Evolutionary conservation across 2,113 vertebrate genomes (phyloP), one percentile per base, ranked within the genome.

Genomic region (Pungitius pungitius): DNA sequence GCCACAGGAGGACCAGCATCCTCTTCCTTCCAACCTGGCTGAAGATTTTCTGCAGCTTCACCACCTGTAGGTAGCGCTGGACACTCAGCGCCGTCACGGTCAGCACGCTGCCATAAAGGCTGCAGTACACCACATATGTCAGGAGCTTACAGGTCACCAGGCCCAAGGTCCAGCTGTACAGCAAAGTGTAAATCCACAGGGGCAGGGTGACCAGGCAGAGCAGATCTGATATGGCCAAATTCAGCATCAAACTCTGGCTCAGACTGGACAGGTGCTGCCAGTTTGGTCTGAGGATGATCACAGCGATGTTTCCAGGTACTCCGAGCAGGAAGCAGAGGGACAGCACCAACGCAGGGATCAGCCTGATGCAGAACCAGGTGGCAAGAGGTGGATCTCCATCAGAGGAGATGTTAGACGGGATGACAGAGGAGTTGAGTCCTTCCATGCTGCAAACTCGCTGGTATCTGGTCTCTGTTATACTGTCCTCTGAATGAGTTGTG

Each of bases 161-260:
- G 11, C 75, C 43, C 1, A 78, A 4, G 37, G 30, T 76, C 78
- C 77, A 86, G 47, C 22, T 6, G 6, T 49, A 17, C 45, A 84
- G 11, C 0, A 68, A 6, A 20, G 1, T 8, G 11, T 88, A 82
- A 69, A 80, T 80, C 78, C 75, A 72, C 18, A 77, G 11, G 6
- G 86, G 78, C 43, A 79, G 52, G 11, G 68, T 51, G 30, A 82
- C 20, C 42, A 75, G 47, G 26, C 69, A 69, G 7, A 85, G 58
- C 8, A 84, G 66, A 20, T 84, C 87, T 24, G 76, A 84, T 2
- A 77, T 1, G 22, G 73, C 66, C 66, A 86, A 42, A 69, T 78
- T 86, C 63, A 75, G 26, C 81, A 82, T 80, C 63, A 88, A 27
- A 43, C 4, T 40, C 45, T 52, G 78, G 63, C 60, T 77, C 66